Base-by-base conservation (phyloP, 2,113 vertebrate genomes). In the Leucopternis melanops region DNA sequence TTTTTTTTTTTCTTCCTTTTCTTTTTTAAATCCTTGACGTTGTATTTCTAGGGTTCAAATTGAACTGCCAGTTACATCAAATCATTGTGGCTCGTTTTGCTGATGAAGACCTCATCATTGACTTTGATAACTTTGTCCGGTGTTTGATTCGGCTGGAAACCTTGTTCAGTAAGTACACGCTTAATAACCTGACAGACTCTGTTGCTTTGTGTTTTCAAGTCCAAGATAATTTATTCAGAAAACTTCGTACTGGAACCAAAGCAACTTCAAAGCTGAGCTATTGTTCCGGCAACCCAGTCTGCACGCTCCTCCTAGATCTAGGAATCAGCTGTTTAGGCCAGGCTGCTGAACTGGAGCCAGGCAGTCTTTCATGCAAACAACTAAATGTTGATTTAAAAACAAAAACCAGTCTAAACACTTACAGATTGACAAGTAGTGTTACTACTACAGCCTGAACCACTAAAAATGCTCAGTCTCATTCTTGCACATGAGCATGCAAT, bases 101-200 rank as follows among this genome's bases (percentile, higher is more conserved):
- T 16, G 98, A 98, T 5, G 98, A 98, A 7, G 58, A 98, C 16
- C 97, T 98, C 44, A 58, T 97, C 89, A 97, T 98, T 34, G 98
- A 98, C 62, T 98, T 98, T 1, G 97, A 98, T 70, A 98, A 98
- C 73, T 98, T 98, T 6, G 96, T 98, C 25, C 96, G 98, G 40
- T 98, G 98, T 65, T 86, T 98, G 94, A 95, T 98, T 65, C 98
- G 98, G 14, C 97, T 98, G 44, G 98, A 98, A 91, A 98, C 97
- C 2, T 95, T 98, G 47, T 98, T 98, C 97, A 98, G 98, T 98
- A 94, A 96, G 98, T 98, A 84, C 18, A 9, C 0, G 0, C 21
- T 67, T 16, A 31, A 44, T 6, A 11, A 63, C 27, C 17, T n/a
- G 34, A 29, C 11, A 63, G 45, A 16, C 13, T 11, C 58, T 87